phyloP scores from a whole-genome alignment of 2,113 vertebrate species.

The Sciurus niger region DNA sequence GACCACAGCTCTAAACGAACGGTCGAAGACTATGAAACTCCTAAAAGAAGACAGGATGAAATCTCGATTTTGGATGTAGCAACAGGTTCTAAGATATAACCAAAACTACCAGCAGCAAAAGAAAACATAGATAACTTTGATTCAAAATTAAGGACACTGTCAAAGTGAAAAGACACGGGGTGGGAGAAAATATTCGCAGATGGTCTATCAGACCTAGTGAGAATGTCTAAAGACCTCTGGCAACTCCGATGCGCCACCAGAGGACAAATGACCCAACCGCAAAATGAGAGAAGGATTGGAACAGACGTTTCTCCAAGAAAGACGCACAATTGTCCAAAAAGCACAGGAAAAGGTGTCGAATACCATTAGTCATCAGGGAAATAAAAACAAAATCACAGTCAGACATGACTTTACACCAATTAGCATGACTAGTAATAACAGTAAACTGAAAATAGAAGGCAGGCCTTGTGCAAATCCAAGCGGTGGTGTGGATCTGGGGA shows the following conservation, averaged over 20 bases:
- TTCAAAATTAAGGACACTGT: constrained; percentile 8
- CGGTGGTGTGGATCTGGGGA: background rate
- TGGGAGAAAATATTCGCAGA: background rate
- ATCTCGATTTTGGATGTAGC: background rate
- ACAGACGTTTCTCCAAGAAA: background rate
- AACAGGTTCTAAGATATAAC: background rate
- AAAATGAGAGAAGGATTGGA: background rate
- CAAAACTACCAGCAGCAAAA: background rate
- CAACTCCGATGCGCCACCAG: background rate
- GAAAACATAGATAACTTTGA: background rate
- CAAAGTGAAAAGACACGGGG: background rate
- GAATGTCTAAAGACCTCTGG: background rate
- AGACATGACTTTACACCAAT: background rate
- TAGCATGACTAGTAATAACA: background rate
- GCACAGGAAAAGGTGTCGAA: too few relatives aligned
- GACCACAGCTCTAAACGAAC: background rate
- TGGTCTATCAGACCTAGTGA: background rate
- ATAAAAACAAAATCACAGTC: background rate
- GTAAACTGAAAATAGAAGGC: background rate
- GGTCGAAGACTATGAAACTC: background rate
- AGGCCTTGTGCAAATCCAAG: too few relatives aligned
- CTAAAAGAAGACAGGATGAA: background rate
- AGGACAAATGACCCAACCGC: background rate
- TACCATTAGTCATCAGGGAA: background rate
- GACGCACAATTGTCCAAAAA: background rate